These are phyloP conservation scores for Chloroceryle inda DNA, from an alignment of 2,797 vertebrate species.

Conservation along the genomic window DNA sequence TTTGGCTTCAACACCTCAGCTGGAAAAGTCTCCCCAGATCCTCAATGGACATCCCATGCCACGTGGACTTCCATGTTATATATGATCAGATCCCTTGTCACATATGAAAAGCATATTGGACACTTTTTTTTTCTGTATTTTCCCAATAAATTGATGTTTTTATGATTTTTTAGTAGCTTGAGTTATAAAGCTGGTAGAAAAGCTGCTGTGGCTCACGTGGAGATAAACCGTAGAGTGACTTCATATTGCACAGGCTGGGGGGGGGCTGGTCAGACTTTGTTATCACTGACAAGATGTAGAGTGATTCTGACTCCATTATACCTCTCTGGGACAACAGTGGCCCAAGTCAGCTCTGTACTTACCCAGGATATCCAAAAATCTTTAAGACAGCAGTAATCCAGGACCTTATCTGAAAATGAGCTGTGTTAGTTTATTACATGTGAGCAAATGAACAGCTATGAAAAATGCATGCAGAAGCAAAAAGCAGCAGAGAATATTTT, in stretches of 20 bases:
- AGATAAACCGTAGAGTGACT: not conserved
- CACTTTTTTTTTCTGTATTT: not conserved
- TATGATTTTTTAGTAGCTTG: not conserved
- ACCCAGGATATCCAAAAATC: not conserved
- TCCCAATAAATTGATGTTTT: rapidly evolving
- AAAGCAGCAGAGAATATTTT: not conserved
- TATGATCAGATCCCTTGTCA: not conserved
- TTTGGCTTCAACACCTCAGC: not conserved
- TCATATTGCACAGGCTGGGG: not conserved
- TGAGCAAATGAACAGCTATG: not conserved
- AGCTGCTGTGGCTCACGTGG: not conserved
- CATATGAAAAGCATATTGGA: not conserved
- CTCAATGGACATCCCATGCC: not conserved
- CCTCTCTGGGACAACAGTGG: not conserved
- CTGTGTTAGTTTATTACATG: not conserved
- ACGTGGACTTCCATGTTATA: not conserved
- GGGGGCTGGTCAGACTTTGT: not conserved
- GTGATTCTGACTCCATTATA: not conserved
- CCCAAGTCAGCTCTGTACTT: not conserved
- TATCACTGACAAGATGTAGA: not conserved
- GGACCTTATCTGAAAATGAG: not conserved
- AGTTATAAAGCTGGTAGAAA: not conserved
- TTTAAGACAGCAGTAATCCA: not conserved
- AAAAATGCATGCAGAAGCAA: not conserved
- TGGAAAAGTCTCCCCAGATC: not conserved